phyloP scores from a whole-genome alignment of 2,113 vertebrate genomes.

The Strix uralensis region DNA sequence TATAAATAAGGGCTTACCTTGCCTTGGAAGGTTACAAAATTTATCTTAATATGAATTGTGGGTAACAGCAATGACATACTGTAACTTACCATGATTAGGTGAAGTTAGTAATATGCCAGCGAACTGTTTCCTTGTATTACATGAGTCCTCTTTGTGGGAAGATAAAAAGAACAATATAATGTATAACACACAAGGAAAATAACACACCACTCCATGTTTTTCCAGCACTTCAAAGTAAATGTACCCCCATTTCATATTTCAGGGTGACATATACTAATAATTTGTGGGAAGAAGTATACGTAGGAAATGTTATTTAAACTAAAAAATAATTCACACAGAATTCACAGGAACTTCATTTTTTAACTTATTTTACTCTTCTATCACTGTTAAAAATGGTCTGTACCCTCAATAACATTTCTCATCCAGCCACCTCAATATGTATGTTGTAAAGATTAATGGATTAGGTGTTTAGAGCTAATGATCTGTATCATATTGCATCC shows the following conservation, averaged over 20 bases:
- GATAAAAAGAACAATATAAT: neutral
- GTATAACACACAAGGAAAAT: neutral
- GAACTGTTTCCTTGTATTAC: neutral
- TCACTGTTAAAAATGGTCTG: conserved; percentile 37
- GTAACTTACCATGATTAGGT: conserved; percentile 32
- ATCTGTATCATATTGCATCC: conserved; percentile 56
- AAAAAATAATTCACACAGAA: conserved; percentile 3
- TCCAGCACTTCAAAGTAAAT: neutral
- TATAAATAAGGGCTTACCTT: conserved; percentile 24
- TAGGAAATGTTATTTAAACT: conserved; percentile 16
- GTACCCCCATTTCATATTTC: neutral
- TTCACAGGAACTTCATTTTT: neutral
- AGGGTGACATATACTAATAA: neutral
- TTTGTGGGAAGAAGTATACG: neutral
- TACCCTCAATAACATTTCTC: conserved; percentile 20
- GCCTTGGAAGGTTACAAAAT: conserved; percentile 1
- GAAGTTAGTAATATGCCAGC: neutral
- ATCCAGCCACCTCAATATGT: conserved; percentile 33
- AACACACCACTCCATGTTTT: neutral
- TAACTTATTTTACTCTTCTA: neutral
- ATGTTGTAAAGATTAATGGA: conserved; percentile 68
- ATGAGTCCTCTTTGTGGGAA: neutral
- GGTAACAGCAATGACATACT: conserved; percentile 5
- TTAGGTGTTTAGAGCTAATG: conserved; percentile 65
- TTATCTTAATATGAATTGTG: conserved; percentile 21